Evolutionary conservation across 2,113 vertebrate species (phyloP).

Genomic region (Uropsilus gracilis): DNA sequence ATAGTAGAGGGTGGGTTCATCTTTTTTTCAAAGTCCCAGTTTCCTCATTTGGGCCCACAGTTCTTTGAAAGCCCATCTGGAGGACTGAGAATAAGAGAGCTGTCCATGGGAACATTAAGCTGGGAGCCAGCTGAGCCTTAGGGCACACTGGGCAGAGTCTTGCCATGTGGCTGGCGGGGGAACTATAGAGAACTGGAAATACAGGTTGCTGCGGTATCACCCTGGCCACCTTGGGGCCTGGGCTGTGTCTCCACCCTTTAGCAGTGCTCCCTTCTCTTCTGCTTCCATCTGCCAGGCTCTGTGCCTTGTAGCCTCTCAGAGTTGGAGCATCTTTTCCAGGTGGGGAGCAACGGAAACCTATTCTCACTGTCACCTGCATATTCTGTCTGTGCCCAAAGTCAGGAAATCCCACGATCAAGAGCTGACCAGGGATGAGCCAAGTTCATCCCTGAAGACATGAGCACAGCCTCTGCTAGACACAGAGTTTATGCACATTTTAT

Average conservation of each 20-base stretch:
- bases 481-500: too few species aligned
- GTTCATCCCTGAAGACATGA: background rate
- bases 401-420: background rate
- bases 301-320: background rate
- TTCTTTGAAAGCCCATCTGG: background rate
- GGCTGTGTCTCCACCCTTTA: background rate
- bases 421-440: background rate
- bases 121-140: background rate
- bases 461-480: background rate
- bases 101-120: background rate
- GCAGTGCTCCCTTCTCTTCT: background rate
- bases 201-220: background rate
- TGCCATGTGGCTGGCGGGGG: fast-evolving
- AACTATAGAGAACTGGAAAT: background rate
- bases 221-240: background rate
- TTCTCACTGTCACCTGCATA: background rate
- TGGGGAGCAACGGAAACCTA: background rate
- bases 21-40: background rate
- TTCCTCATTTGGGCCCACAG: background rate
- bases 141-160: background rate
- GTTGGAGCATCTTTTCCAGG: background rate
- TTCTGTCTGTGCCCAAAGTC: background rate
- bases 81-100: background rate
- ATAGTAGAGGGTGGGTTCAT: background rate
- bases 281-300: background rate